These are phyloP conservation scores for Fragum whitleyi DNA, from an alignment of 2,888 invertebrate genomes.

Conservation along the genomic window DNA sequence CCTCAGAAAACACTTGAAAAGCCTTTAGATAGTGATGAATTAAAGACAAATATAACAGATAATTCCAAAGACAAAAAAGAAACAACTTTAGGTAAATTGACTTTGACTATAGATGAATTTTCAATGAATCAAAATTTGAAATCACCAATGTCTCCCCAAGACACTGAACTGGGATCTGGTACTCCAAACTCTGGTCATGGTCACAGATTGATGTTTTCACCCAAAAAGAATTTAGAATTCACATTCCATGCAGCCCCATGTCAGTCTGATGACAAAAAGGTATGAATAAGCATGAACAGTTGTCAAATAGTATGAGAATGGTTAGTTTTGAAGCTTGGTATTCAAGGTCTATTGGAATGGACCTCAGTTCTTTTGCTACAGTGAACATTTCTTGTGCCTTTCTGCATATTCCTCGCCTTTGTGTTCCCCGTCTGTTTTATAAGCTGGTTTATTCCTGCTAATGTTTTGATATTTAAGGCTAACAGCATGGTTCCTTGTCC, in stretches of 20 bases:
- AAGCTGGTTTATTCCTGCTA: background rate
- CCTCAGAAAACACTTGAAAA: background rate
- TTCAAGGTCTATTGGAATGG: background rate
- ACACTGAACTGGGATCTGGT: conserved; percentile 17
- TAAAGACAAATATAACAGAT: background rate
- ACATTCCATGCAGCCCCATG: conserved; percentile 56
- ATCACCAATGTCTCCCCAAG: conserved; percentile 33
- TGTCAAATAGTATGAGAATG: background rate
- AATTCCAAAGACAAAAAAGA: background rate
- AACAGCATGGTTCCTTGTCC: conserved; percentile 1
- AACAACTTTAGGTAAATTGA: conserved; percentile 8
- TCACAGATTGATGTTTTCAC: conserved; percentile 45
- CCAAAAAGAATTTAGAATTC: conserved; percentile 54
- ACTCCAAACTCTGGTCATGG: conserved; percentile 30
- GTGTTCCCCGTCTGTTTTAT: too few species aligned
- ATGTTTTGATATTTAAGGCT: background rate
- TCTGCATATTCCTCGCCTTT: background rate
- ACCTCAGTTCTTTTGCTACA: background rate
- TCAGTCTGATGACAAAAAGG: conserved; percentile 58
- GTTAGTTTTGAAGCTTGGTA: conserved; percentile 24
- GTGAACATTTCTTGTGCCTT: background rate
- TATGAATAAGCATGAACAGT: conserved; percentile 31
- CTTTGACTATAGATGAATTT: background rate
- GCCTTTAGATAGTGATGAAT: background rate
- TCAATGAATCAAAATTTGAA: background rate